Evolutionary conservation across 2,113 vertebrate genomes (phyloP).

Genomic region (Sorex araneus): DNA sequence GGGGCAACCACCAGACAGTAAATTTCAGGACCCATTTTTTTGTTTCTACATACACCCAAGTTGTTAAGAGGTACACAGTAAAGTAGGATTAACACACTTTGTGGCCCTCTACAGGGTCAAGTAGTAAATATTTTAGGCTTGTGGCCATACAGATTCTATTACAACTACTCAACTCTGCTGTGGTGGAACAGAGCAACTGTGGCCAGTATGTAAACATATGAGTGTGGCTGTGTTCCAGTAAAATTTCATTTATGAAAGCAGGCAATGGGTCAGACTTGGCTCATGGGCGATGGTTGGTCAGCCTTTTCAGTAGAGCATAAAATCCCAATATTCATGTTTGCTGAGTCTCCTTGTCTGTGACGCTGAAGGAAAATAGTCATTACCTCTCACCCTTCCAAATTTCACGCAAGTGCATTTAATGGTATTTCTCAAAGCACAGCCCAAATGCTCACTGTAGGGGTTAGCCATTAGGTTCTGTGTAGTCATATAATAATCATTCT

Average conservation of each 20-base stretch:
- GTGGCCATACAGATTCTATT: conserved; percentile 6
- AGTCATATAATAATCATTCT: conserved; percentile 7
- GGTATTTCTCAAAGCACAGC: conserved; percentile 9
- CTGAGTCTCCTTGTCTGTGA: neutral
- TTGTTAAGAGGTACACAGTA: neutral
- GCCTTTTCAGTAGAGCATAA: neutral
- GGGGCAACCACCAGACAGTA: neutral
- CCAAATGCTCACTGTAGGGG: neutral
- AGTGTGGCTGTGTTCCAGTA: neutral
- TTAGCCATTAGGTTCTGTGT: neutral
- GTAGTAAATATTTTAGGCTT: conserved; percentile 36
- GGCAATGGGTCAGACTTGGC: neutral
- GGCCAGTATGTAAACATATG: conserved; percentile 9
- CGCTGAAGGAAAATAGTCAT: neutral
- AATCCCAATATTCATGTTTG: neutral
- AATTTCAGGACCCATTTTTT: neutral
- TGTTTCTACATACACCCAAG: neutral
- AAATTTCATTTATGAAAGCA: conserved; percentile 36
- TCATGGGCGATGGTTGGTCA: neutral
- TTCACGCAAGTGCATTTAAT: neutral
- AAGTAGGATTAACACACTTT: neutral
- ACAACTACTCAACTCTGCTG: neutral
- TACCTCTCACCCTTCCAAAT: neutral
- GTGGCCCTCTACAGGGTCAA: no score
- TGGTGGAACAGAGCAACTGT: neutral